Conservation (phyloP, 2,113 vertebrate genomes). For the Brachyhypopomus occidentalis region DNA sequence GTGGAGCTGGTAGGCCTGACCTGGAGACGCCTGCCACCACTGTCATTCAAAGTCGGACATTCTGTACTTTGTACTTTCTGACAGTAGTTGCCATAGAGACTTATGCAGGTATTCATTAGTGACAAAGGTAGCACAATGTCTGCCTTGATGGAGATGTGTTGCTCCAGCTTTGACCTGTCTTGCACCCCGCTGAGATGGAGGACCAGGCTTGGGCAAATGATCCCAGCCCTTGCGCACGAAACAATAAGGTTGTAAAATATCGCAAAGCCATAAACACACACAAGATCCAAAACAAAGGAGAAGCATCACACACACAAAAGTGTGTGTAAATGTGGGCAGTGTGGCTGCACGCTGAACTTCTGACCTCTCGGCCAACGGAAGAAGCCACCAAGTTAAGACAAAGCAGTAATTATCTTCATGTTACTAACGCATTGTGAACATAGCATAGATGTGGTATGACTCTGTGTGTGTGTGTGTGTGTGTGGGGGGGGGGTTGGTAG, state of each 20-base stretch:
- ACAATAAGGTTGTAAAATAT: slow-evolving; percentile 72
- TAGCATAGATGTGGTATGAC: not conserved
- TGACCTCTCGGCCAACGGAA: slow-evolving; percentile 64
- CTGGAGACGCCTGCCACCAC: not conserved
- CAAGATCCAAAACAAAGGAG: slow-evolving; percentile 59
- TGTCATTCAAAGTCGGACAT: slow-evolving; percentile 47
- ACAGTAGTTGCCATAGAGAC: slow-evolving; percentile 61
- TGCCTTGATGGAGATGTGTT: slow-evolving; percentile 67
- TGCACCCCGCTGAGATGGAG: slow-evolving; percentile 61
- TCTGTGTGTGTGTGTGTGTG: not conserved
- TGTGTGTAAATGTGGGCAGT: slow-evolving; percentile 63
- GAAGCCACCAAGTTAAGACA: slow-evolving; percentile 65
- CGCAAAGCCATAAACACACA: slow-evolving; percentile 64
- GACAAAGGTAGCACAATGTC: slow-evolving; percentile 67
- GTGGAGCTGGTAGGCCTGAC: not conserved
- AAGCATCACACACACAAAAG: slow-evolving; percentile 50
- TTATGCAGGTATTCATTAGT: slow-evolving; percentile 64
- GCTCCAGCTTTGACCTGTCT: slow-evolving; percentile 75
- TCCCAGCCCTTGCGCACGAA: slow-evolving; percentile 52
- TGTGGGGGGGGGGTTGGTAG: not conserved
- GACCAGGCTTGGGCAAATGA: slow-evolving; percentile 21
- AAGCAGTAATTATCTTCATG: slow-evolving; percentile 58
- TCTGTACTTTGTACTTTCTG: slow-evolving; percentile 59
- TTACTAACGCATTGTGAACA: slow-evolving; percentile 26
- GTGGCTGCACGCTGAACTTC: slow-evolving; percentile 69